Evolutionary conservation across 2,113 vertebrate genomes (phyloP).

Genomic region (Varanus salvator): DNA sequence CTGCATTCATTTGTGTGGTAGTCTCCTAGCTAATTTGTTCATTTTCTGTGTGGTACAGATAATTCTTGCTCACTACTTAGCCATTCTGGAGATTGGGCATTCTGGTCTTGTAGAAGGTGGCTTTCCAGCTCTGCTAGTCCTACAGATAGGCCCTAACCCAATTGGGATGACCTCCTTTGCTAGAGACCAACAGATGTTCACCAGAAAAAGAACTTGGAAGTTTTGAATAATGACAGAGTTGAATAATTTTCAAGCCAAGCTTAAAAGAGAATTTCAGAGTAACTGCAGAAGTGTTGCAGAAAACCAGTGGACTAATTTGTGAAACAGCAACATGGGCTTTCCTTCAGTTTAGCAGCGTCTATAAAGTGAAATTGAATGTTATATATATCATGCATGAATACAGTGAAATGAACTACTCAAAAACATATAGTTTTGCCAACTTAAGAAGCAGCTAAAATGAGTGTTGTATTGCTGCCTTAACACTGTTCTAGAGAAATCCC

Average conservation of each 20-base stretch:
- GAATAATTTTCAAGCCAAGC: not conserved
- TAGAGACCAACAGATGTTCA: not conserved
- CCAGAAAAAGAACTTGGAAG: too few relatives aligned
- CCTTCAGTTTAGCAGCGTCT: not conserved
- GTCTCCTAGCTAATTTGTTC: not conserved
- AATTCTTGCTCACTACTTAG: not conserved
- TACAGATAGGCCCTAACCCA: not conserved
- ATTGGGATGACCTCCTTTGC: not conserved
- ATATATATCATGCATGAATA: constrained; percentile 5
- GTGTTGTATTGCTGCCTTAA: not conserved
- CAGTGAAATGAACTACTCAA: constrained; percentile 7
- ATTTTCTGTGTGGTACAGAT: not conserved
- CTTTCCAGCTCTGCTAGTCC: not conserved
- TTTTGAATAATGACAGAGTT: not conserved
- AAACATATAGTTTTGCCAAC: not conserved
- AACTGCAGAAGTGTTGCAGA: not conserved
- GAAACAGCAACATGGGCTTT: not conserved
- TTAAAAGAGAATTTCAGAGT: not conserved
- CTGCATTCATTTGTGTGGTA: not conserved
- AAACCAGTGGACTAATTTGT: not conserved
- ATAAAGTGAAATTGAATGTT: constrained; percentile 16
- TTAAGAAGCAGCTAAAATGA: not conserved
- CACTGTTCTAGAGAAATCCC: not conserved
- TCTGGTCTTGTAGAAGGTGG: not conserved
- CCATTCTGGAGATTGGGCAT: not conserved